Evolutionary conservation across 2,888 invertebrate genomes (phyloP), one percentile per base, ranked within the genome.

Genomic region (Drosophila sordidula): DNA sequence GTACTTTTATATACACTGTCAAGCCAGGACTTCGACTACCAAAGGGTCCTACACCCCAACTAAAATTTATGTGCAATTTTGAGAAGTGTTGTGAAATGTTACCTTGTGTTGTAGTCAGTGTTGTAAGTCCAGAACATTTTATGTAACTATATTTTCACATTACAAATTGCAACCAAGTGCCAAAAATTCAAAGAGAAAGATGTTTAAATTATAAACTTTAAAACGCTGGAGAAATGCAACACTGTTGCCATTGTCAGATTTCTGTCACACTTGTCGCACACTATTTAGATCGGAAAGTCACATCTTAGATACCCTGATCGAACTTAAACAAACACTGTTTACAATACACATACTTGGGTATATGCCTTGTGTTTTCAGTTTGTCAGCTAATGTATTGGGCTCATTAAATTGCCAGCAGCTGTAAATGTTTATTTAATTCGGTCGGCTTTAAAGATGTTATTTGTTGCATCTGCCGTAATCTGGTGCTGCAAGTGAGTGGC

Each of bases 381-480:
- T 39, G 32, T 46, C 45, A 29, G 32, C 18, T 25, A 11, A 38
- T 26, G 11, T 32, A 39, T 64, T 57, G 57, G 6, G 26, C 26
- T 25, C 38, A 62, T 61, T 61, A 70, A 70, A 70, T 63, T 64
- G n/a, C 4, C 44, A 50, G 38, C 59, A 51, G 36, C 16, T 47
- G 36, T 42, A 39, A 50, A 44, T 57, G 44, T 44, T 44, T 44
- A 22, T 29, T 18, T 12, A 26, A 44, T 42, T 64, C n/a, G 25
- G n/a, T 22, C 47, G 12, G 22, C 38, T 47, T 58, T 36, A 51
- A 62, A 36, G 16, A 18, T 18, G 8, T 16, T 8, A 38, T 45
- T 57, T 63, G 56, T 57, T 58, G 49, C 34, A 57, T 50, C 61
- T 68, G 25, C 25, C 22, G 39, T 50, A 50, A 42, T 41, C 38